Conservation (phyloP, 2,797 vertebrate genomes). For the Allochrocebus solatus region DNA sequence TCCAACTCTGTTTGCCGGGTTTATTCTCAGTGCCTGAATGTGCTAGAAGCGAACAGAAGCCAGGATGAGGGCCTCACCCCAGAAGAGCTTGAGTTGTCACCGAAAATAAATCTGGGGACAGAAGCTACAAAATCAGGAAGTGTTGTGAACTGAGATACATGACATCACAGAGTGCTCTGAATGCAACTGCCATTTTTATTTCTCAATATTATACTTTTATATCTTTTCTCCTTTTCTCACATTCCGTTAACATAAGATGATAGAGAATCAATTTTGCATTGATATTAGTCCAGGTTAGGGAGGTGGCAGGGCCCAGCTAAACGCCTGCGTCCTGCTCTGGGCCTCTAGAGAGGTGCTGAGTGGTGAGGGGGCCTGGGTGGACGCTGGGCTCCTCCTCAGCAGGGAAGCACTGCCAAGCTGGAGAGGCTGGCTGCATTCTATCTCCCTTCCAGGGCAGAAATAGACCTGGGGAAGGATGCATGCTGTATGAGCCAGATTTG, state of each 20-base stretch:
- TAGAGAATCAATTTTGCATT: not conserved
- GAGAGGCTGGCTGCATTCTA: not conserved
- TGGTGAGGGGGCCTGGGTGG: not conserved
- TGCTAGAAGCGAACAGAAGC: slow-evolving; percentile 48
- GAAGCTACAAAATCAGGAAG: slow-evolving; percentile 44
- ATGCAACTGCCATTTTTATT: not conserved
- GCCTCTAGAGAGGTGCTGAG: not conserved
- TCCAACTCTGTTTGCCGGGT: slow-evolving; percentile 50
- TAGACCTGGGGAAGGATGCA: not conserved
- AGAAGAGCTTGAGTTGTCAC: slow-evolving; percentile 33
- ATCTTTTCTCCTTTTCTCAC: not conserved
- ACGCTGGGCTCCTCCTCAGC: not conserved
- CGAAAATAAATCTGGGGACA: slow-evolving; percentile 53
- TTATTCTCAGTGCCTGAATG: slow-evolving; percentile 31
- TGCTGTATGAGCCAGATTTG: not conserved
- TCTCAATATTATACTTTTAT: not conserved
- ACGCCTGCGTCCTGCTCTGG: not conserved
- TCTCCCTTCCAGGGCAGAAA: slow-evolving; percentile 37
- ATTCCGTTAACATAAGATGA: not conserved
- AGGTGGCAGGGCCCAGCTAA: not conserved
- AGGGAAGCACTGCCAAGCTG: not conserved
- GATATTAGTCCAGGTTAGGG: not conserved
- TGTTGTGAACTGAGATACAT: not conserved
- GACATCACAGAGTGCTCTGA: not conserved
- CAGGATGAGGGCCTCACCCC: slow-evolving; percentile 44